These are phyloP conservation scores for Lepus europaeus DNA, from an alignment of 2,113 vertebrate genomes.

Conservation along the genomic window DNA sequence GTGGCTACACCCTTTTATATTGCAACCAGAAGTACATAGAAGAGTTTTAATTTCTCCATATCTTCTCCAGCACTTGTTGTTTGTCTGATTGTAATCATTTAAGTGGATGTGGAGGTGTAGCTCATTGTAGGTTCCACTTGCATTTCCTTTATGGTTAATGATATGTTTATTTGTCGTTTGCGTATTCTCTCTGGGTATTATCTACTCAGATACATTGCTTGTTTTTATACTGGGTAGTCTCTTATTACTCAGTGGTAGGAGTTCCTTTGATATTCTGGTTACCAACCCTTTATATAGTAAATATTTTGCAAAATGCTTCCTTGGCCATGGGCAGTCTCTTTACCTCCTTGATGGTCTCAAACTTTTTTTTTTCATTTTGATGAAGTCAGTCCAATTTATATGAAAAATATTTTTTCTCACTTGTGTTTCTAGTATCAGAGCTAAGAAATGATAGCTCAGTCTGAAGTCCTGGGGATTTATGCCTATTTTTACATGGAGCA, in stretches of 20 bases:
- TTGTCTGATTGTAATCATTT: background rate
- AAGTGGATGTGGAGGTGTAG: background rate
- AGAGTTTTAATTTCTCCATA: background rate
- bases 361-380: background rate
- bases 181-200: constrained; percentile 20
- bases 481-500: background rate
- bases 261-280: background rate
- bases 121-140: background rate
- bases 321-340: background rate
- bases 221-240: constrained; percentile 6
- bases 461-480: background rate
- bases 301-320: background rate
- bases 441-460: background rate
- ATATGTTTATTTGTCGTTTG: background rate
- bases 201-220: background rate
- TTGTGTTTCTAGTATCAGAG: background rate
- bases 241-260: background rate
- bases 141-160: background rate
- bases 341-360: background rate
- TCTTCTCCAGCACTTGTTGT: background rate
- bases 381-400: background rate
- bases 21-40: background rate
- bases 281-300: background rate
- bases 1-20: background rate
- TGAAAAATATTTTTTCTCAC: background rate